Percentiles rank a stretch among this genome's conserved stretches.
Evolutionary conservation across 2,113 vertebrate genomes (phyloP).

Genomic region (Platichthys stellatus): DNA sequence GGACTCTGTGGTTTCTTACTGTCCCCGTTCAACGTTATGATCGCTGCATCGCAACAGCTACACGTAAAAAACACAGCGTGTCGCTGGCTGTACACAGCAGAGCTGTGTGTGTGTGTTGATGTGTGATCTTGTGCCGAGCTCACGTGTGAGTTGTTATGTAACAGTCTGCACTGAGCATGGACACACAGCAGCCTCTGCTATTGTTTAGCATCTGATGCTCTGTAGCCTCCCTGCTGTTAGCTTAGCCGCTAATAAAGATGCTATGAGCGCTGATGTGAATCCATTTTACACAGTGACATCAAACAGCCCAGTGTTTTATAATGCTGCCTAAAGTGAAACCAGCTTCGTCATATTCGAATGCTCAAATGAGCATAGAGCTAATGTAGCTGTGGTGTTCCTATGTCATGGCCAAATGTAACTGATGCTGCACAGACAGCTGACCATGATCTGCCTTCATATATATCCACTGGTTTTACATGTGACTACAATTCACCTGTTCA

Average conservation of each 20-base stretch:
- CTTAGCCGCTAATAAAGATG: neutral
- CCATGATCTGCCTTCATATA: neutral
- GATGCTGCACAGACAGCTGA: neutral
- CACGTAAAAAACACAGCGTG: neutral
- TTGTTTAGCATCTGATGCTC: conserved; percentile 36
- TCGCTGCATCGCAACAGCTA: neutral
- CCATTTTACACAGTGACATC: neutral
- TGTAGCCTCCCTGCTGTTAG: conserved; percentile 3
- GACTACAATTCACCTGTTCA: no score
- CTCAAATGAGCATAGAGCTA: neutral
- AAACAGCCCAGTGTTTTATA: neutral
- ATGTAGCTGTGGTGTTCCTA: neutral
- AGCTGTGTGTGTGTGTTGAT: neutral
- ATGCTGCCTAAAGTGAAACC: neutral
- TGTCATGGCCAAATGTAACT: neutral
- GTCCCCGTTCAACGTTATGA: neutral
- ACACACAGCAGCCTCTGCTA: conserved; percentile 25
- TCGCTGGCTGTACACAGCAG: neutral
- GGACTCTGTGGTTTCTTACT: conserved; percentile 2
- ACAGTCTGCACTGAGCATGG: conserved; percentile 51
- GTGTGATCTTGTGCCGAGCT: conserved; percentile 54
- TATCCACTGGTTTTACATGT: neutral
- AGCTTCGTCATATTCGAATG: neutral
- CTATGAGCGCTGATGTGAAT: neutral
- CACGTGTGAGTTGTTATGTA: conserved; percentile 72